Evolutionary conservation across 1,140 invertebrate species (phyloP).

Genomic region (Brevipalpus yothersi): DNA sequence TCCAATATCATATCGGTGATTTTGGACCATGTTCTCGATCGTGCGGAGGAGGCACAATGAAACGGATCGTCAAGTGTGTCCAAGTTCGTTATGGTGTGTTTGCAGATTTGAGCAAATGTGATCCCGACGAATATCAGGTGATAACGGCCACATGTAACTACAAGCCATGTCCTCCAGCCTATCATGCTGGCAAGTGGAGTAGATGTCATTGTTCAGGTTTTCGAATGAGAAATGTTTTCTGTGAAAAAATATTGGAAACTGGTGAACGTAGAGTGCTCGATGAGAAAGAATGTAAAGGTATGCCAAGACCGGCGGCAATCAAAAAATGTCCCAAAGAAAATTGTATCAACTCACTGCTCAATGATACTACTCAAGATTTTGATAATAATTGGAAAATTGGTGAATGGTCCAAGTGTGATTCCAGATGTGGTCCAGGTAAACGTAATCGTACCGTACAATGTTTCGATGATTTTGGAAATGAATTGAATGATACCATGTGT

Average conservation of each 20-base stretch:
- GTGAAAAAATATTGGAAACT: slow-evolving; percentile 19
- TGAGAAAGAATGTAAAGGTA: neutral
- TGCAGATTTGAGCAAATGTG: slow-evolving; percentile 49
- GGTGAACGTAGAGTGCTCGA: neutral
- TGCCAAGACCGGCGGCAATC: neutral
- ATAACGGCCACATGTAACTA: slow-evolving; percentile 41
- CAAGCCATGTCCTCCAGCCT: slow-evolving; percentile 53
- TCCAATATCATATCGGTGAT: slow-evolving; percentile 49
- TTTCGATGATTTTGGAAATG: slow-evolving; percentile 5
- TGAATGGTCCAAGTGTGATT: slow-evolving; percentile 3
- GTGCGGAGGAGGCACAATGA: slow-evolving; percentile 57
- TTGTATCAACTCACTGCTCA: neutral
- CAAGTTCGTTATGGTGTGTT: slow-evolving; percentile 28
- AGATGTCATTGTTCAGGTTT: slow-evolving; percentile 47
- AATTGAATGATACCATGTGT: slow-evolving; percentile 23
- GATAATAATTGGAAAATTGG: slow-evolving; percentile 44
- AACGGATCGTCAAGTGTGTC: slow-evolving; percentile 28
- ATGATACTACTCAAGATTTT: slow-evolving; percentile 39
- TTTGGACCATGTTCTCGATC: slow-evolving; percentile 50
- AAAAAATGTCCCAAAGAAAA: neutral
- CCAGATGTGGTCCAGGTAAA: slow-evolving; percentile 50
- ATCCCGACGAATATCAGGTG: slow-evolving; percentile 36
- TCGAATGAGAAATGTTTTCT: slow-evolving; percentile 35
- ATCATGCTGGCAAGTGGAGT: slow-evolving; percentile 53
- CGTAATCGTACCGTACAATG: slow-evolving; percentile 20